phyloP scores from a whole-genome alignment of 2,113 vertebrate genomes.

The Forbesichthys papilliferus region DNA sequence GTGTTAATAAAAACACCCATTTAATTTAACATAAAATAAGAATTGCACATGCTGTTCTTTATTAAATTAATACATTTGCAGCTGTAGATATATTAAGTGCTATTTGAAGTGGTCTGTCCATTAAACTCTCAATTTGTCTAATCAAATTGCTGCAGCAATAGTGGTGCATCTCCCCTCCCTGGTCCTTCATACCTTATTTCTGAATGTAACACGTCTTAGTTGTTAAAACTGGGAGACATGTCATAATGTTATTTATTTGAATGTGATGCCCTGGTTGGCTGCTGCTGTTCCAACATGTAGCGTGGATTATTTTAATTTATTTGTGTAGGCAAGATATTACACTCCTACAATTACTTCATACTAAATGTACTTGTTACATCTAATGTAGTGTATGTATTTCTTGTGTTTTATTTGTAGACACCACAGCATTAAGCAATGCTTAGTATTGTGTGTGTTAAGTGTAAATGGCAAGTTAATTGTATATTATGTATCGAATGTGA shows the following conservation, averaged over 20 bases:
- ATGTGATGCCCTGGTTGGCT: conserved; percentile 75
- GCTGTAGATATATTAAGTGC: too few species aligned
- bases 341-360: conserved; percentile 22
- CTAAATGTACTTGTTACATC: conserved; percentile 27
- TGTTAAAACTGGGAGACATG: conserved; percentile 51
- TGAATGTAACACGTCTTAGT: conserved; percentile 63
- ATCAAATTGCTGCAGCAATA: too few species aligned
- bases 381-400: conserved; percentile 22
- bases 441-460: conserved; percentile 25
- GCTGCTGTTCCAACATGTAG: conserved; percentile 21
- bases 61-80: conserved; percentile 8
- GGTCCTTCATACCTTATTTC: conserved; percentile 61
- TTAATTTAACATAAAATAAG: too few species aligned
- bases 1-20: too few species aligned
- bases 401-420: conserved; percentile 43
- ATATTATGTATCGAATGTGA: conserved; percentile 5
- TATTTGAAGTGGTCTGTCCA: too few species aligned
- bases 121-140: too few species aligned
- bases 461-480: conserved; percentile 22
- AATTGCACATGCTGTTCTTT: conserved; percentile 1
- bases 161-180: neutral
- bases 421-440: conserved; percentile 22
- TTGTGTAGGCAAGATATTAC: conserved; percentile 33
- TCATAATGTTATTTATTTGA: conserved; percentile 72
- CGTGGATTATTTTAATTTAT: conserved; percentile 63